phyloP scores from a whole-genome alignment of 2,797 vertebrate species.

The Acrocephalus scirpaceus region DNA sequence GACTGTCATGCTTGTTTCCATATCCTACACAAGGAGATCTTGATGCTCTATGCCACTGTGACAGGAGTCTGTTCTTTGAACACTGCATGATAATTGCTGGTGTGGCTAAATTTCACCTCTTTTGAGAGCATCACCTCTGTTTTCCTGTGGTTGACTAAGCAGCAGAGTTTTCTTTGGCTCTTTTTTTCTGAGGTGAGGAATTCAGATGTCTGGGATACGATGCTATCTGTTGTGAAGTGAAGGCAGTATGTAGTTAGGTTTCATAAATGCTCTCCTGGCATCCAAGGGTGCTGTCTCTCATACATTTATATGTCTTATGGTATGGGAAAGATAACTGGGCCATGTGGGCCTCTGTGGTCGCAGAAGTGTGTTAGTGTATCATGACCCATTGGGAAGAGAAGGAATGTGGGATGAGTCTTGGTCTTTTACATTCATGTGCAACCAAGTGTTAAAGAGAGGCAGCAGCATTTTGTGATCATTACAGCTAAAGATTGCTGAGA shows the following conservation, averaged over 20 bases:
- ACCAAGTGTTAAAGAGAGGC: neutral
- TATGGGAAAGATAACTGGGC: neutral
- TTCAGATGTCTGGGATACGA: neutral
- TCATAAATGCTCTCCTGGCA: neutral
- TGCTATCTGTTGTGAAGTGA: neutral
- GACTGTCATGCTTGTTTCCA: neutral
- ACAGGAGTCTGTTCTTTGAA: neutral
- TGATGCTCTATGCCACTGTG: neutral
- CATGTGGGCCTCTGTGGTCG: neutral
- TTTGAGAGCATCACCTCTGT: neutral
- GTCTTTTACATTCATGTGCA: neutral
- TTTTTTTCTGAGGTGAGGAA: neutral
- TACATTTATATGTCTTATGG: neutral
- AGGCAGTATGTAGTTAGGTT: neutral
- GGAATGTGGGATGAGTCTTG: neutral
- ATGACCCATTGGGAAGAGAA: neutral
- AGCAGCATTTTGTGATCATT: neutral
- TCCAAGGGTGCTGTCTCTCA: neutral
- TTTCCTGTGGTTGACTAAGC: neutral
- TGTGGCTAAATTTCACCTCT: neutral
- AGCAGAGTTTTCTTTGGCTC: neutral
- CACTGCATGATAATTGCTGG: neutral
- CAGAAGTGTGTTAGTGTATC: neutral
- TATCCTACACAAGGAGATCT: neutral
- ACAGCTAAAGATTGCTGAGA: neutral